These are phyloP conservation scores for Ostrea denselamellosa DNA, from an alignment of 1,140 invertebrate genomes.

Conservation along the genomic window DNA sequence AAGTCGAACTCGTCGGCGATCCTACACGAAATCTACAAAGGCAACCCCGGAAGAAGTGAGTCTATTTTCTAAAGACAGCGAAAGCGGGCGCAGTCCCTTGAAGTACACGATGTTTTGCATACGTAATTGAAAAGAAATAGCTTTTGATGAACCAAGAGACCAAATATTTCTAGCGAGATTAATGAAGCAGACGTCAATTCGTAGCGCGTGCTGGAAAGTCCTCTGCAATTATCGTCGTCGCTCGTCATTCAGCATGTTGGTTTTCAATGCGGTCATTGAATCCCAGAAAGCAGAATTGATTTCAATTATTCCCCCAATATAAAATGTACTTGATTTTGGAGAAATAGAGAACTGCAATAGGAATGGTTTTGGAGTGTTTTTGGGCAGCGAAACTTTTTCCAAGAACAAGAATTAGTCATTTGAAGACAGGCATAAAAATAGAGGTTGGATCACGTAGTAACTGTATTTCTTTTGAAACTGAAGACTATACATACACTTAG, in stretches of 20 bases:
- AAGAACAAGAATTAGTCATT: conserved; percentile 19
- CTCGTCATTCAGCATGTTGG: conserved; percentile 34
- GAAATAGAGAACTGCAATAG: background rate
- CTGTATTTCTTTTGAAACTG: background rate
- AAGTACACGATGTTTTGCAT: conserved; percentile 53
- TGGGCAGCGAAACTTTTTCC: background rate
- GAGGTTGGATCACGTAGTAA: background rate
- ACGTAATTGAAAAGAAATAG: conserved; percentile 61
- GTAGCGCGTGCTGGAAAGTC: conserved; percentile 41
- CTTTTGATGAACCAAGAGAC: conserved; percentile 54
- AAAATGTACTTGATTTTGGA: conserved; percentile 30
- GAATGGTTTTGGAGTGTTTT: background rate
- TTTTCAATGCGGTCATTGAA: conserved; percentile 40
- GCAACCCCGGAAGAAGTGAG: background rate
- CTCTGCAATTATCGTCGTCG: conserved; percentile 46
- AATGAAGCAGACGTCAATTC: conserved; percentile 57
- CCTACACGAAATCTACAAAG: conserved; percentile 22
- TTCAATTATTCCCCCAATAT: conserved; percentile 46
- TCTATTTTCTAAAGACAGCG: conserved; percentile 19
- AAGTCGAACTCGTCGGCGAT: background rate
- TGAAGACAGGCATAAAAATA: background rate
- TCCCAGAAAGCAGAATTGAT: conserved; percentile 49
- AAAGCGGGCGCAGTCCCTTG: conserved; percentile 1
- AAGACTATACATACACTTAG: background rate
- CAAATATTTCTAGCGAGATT: conserved; percentile 52